Conservation (phyloP, 1,140 invertebrate genomes). For the Propsilocerus akamusi region DNA sequence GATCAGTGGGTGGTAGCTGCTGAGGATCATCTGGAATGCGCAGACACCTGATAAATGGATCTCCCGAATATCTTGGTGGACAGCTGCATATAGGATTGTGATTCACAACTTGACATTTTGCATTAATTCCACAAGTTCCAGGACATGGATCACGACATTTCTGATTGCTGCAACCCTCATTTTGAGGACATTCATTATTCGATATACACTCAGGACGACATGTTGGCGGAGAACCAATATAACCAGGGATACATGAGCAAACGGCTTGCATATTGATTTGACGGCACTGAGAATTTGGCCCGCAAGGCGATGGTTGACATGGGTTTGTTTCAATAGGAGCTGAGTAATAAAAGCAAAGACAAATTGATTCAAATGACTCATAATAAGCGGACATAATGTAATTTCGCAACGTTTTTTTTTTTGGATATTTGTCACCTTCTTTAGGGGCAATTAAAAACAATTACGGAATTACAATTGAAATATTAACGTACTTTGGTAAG, state of each 20-base stretch:
- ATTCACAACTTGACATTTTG: conserved; percentile 58
- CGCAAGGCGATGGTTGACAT: conserved; percentile 63
- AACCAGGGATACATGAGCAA: conserved; percentile 56
- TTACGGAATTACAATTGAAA: conserved; percentile 10
- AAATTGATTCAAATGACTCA: no score
- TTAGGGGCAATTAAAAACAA: conserved; percentile 2
- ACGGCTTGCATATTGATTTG: conserved; percentile 55
- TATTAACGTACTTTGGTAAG: conserved; percentile 33
- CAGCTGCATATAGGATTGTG: conserved; percentile 65
- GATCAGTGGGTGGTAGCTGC: conserved; percentile 16
- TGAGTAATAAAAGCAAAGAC: background rate
- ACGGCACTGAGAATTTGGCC: conserved; percentile 60
- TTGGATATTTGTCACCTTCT: conserved; percentile 48
- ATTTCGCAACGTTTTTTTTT: background rate
- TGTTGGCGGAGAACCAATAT: conserved; percentile 54
- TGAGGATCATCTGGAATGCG: conserved; percentile 15
- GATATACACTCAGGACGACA: conserved; percentile 69
- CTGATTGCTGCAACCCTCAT: conserved; percentile 63
- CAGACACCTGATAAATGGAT: conserved; percentile 48
- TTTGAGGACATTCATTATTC: conserved; percentile 63
- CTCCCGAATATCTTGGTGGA: conserved; percentile 47
- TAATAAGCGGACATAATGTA: conserved; percentile 12
- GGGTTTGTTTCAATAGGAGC: conserved; percentile 29
- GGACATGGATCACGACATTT: conserved; percentile 68
- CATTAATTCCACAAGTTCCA: conserved; percentile 59